Base-by-base conservation (phyloP, 1,140 invertebrate genomes). In the Ips typographus region DNA sequence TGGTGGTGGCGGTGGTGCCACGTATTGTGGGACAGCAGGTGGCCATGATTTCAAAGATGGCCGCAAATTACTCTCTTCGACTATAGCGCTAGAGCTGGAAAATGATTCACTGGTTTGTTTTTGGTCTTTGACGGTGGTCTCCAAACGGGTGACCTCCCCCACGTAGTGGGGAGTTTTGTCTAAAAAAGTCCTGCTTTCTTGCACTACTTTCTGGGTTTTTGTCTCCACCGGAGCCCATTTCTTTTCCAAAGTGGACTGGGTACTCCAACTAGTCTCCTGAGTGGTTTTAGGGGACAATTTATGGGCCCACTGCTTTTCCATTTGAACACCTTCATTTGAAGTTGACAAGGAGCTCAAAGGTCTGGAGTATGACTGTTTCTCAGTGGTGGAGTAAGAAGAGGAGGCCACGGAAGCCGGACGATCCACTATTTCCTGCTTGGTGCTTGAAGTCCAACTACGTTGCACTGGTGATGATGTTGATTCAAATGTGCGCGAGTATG, bases 231-330 rank as follows among this genome's bases (percentile, higher is more conserved):
- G 77, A 1, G 75, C 72, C 73, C 73, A 76, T 63, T 72, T 74
- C 58, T 75, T 80, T 61, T 80, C 77, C 39, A 77, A 41, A 8
- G 74, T 76, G 36, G 71, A 76, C 67, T 78, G 72, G 53, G 68
- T 72, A 37, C 77, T 76, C 78, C 78, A 81, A 6, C 78, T 75
- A 8, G 76, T 78, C 4, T 22, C 22, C 22, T 22, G 22, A 22
- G 22, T 75, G 68, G 61, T 74, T 85, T 85, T 85, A 87, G 1
- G 82, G 81, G 66, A 82, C 84, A 65, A 79, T 74, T 86, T 87
- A 60, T 85, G 85, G 8, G 84, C 82, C 86, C 87, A 88, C 1
- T 83, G 80, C 78, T 87, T 88, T 73, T 88, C 87, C 86, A 88
- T 88, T 22, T 82, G 77, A 60, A 87, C 56, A 0, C 76, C 86